Evolutionary conservation across 2,113 vertebrate genomes (phyloP).

Genomic region (Hippocampus barbouri): DNA sequence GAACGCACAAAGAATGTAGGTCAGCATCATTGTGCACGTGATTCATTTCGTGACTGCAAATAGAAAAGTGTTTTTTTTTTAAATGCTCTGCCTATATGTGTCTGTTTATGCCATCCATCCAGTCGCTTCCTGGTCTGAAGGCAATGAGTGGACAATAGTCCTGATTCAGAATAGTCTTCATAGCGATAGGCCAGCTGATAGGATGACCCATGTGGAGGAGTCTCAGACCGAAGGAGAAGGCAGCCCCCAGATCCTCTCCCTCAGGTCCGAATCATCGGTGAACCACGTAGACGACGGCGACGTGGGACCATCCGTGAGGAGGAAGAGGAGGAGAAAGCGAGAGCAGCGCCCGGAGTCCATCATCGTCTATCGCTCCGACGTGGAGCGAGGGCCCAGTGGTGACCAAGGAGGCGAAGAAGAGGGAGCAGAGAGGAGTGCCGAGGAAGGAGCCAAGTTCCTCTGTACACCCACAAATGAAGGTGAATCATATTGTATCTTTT

Average conservation of each 20-base stretch:
- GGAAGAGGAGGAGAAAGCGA: constrained; percentile 82
- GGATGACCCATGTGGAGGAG: constrained; percentile 68
- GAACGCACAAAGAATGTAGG: constrained; percentile 28
- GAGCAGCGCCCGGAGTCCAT: constrained; percentile 91
- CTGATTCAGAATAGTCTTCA: constrained; percentile 4
- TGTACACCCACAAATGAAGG: constrained; percentile 81
- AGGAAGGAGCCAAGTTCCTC: constrained; percentile 89
- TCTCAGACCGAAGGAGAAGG: constrained; percentile 60
- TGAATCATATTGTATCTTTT: constrained; percentile 43
- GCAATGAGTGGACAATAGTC: constrained; percentile 21
- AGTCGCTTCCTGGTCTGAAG: background rate
- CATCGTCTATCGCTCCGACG: constrained; percentile 88
- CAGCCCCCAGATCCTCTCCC: constrained; percentile 68
- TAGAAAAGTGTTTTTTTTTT: constrained; percentile 5
- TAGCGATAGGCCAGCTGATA: constrained; percentile 13
- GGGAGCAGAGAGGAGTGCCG: constrained; percentile 74
- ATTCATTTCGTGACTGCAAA: background rate
- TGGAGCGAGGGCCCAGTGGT: constrained; percentile 79
- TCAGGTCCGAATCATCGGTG: constrained; percentile 61
- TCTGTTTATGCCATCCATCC: constrained; percentile 3
- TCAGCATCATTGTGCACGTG: constrained; percentile 20
- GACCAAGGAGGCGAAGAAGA: constrained; percentile 80
- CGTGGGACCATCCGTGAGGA: constrained; percentile 77
- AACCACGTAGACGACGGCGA: constrained; percentile 77
- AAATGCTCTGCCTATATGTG: background rate